Evolutionary conservation across 1,140 invertebrate species (phyloP), one percentile per base, ranked within the genome.

Genomic region (Drosophila insularis): DNA sequence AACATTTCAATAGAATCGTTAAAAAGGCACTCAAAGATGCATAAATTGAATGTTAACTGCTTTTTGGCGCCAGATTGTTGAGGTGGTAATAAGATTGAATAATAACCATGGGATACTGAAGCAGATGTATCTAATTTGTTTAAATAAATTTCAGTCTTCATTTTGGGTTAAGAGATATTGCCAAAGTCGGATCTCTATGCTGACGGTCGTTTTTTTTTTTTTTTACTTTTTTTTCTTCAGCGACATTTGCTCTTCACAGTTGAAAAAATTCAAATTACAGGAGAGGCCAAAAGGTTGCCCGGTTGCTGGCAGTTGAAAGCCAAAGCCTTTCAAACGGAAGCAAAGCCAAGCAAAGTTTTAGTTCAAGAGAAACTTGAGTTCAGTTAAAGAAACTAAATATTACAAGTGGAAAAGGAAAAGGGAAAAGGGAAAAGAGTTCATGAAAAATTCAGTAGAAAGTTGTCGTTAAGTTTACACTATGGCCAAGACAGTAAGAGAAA

Each of bases 211-310:
- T 17, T 2, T 23, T 5, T 27, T 46, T 43, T 14, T 5, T 2
- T 17, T 46, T n/a, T n/a, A n/a, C n/a, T n/a, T n/a, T 40, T 6
- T 46, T 43, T 14, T 5, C 5, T 17, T 46, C 0, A n/a, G 43
- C 43, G 72, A 70, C 74, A 76, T 63, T 76, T 61, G 40, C 46
- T 58, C 60, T 81, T 89, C 68, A 87, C 82, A 87, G 82, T 89
- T 82, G 68, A 79, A 71, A 77, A 89, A 80, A 87, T 89, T 87
- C 84, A 87, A 87, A 87, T 87, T 87, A 87, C 80, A 85, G 81
- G 19, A 55, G 60, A 71, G 62, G 61, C 74, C 70, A 68, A 81
- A 80, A 86, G 78, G 81, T 74, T 74, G 81, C 62, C 63, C 6
- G 13, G n/a, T 14, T 78, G 66, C 60, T 46, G 14, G 14, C 5